These are phyloP conservation scores for Scalopus aquaticus DNA, from an alignment of 2,113 vertebrate species.

Conservation along the genomic window DNA sequence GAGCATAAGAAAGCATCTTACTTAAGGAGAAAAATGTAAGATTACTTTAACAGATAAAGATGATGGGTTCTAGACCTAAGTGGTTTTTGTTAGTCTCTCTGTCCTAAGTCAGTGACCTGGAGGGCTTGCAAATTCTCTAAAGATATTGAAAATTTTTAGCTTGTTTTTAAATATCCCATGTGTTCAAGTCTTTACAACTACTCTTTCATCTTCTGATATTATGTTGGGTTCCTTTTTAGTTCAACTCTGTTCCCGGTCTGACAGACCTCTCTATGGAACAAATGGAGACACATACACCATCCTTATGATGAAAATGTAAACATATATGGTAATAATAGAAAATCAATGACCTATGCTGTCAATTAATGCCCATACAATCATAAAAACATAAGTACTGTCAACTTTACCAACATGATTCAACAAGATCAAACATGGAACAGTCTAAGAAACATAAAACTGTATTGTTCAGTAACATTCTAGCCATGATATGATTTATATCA, in stretches of 20 bases:
- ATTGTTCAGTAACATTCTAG: neutral
- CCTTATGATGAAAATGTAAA: neutral
- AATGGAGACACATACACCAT: neutral
- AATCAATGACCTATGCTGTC: neutral
- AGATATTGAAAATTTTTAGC: neutral
- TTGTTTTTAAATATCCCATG: neutral
- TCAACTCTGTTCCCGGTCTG: neutral
- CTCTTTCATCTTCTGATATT: neutral
- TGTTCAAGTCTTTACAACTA: neutral
- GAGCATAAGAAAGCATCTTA: neutral
- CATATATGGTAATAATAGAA: neutral
- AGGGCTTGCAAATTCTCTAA: neutral
- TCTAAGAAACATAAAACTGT: neutral
- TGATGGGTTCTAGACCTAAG: neutral
- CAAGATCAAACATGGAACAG: neutral
- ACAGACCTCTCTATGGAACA: neutral
- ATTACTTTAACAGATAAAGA: neutral
- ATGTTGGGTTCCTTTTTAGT: neutral
- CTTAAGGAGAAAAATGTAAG: neutral
- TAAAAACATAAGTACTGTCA: neutral
- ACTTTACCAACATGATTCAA: neutral
- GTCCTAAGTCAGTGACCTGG: neutral
- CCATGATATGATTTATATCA: neutral
- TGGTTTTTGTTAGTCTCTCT: neutral
- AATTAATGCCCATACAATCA: neutral